Evolutionary conservation across 35 echinoderm and acorn worm species (phyloP), one percentile per base, ranked within the genome.

Genomic region (Chiridota heheva): DNA sequence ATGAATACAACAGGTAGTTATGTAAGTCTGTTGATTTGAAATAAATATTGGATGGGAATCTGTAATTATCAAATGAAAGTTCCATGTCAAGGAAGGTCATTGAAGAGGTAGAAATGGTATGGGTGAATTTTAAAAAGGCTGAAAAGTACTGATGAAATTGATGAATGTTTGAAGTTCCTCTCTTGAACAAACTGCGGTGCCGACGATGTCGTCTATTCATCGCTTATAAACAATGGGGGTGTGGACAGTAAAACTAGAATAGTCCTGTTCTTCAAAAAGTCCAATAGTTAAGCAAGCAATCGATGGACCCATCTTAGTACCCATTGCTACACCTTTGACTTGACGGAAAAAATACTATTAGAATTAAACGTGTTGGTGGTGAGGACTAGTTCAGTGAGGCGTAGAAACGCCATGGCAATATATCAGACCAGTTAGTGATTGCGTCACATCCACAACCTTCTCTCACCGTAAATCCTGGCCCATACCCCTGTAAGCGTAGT

Each of bases 221-320:
- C 73, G 41, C 25, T 77, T 49, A 5, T 53, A 48, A 4, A 56
- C 8, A 8, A 77, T 1, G 20, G 73, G 73, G 18, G 10, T 29
- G 28, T 44, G 27, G 33, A 43, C 73, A 32, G 30, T 26, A 31
- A 24, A 67, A 38, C 63, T 67, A 36, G 17, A 31, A 67, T 33
- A 28, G 5, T 33, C 8, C 29, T 63, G 60, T 30, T 63, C 60
- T 29, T 63, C 60, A 26, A 63, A 10, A 13, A 18, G 37, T 18
- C 17, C n/a, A 26, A 18, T 47, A 24, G 26, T 17, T 30, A 75
- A 44, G 42, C 42, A 75, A 4, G 35, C 71, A 47, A 46, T 20
- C 12, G 42, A 75, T 12, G 42, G 42, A 33, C 71, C 71, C 71
- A 46, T 75, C 30, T 75, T 75, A 47, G 71, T 75, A 8, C 71